Evolutionary conservation across 1,140 invertebrate species (phyloP).

Genomic region (Polypedilum pembai): DNA sequence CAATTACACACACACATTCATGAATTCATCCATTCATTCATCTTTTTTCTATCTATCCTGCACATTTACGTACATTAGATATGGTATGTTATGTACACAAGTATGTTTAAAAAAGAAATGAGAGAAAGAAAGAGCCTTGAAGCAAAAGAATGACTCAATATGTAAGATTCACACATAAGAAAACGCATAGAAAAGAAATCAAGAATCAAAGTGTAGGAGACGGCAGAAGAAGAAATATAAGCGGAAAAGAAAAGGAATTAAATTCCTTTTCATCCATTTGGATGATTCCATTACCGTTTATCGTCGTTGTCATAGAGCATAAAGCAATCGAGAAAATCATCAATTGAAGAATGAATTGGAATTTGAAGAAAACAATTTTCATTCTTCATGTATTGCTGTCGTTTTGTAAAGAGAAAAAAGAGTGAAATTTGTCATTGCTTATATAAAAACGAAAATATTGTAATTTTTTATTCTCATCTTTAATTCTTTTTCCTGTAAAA

Average conservation of each 20-base stretch:
- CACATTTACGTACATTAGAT: neutral
- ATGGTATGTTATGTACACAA: neutral
- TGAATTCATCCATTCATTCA: slow-evolving; percentile 4
- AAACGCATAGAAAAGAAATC: slow-evolving; percentile 12
- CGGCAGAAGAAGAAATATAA: neutral
- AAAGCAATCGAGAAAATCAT: neutral
- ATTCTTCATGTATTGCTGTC: neutral
- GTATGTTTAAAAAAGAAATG: neutral
- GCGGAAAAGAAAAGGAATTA: slow-evolving; percentile 12
- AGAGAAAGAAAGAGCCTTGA: neutral
- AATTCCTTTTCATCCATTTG: slow-evolving; percentile 7
- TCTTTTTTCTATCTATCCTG: neutral
- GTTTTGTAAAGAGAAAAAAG: neutral
- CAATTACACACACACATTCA: too few relatives aligned
- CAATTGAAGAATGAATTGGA: slow-evolving; percentile 17
- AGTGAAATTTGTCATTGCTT: too few relatives aligned
- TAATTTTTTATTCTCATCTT: too few relatives aligned
- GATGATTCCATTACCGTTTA: slow-evolving; percentile 4
- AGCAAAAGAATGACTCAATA: slow-evolving; percentile 9
- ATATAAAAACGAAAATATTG: too few relatives aligned
- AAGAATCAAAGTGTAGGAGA: slow-evolving; percentile 13
- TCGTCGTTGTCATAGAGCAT: neutral
- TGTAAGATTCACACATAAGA: neutral
- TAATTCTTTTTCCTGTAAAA: too few relatives aligned
- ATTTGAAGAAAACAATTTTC: slow-evolving; percentile 8